Percentiles rank a stretch among this genome's conserved stretches.
Conservation (phyloP, 2,797 vertebrate species). For the Amblyraja radiata region DNA sequence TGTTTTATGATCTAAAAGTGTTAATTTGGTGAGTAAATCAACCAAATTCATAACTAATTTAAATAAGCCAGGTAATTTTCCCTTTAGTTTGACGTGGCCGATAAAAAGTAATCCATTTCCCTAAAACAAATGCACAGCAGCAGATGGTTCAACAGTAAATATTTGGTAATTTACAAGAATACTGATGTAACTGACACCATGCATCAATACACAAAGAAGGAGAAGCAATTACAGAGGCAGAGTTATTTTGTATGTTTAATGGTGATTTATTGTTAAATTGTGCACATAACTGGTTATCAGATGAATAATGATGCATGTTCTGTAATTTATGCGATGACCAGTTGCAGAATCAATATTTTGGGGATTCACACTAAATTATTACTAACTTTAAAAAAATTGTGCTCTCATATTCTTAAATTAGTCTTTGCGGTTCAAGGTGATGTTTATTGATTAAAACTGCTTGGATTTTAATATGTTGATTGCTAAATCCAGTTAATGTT, state of each 20-base stretch:
- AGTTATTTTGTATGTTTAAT: background rate
- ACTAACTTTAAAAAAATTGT: background rate
- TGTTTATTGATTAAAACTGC: background rate
- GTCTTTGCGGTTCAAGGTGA: background rate
- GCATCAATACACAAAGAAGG: conserved; percentile 14
- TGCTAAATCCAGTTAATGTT: background rate
- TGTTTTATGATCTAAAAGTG: background rate
- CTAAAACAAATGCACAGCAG: background rate
- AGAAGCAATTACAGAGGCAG: background rate
- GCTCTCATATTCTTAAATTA: background rate
- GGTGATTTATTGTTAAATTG: conserved; percentile 15
- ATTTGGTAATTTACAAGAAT: background rate
- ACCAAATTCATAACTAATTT: background rate
- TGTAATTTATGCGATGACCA: background rate
- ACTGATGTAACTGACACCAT: background rate
- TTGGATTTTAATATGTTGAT: background rate
- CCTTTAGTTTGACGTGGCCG: background rate
- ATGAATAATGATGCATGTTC: background rate
- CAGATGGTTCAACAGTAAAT: conserved; percentile 18
- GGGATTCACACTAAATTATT: background rate
- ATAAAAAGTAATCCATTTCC: conserved; percentile 9
- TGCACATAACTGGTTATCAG: background rate
- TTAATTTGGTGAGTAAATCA: background rate
- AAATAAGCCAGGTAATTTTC: background rate
- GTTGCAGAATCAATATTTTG: background rate